Conservation (phyloP, 2,113 vertebrate species). For the Pogona vitticeps region DNA sequence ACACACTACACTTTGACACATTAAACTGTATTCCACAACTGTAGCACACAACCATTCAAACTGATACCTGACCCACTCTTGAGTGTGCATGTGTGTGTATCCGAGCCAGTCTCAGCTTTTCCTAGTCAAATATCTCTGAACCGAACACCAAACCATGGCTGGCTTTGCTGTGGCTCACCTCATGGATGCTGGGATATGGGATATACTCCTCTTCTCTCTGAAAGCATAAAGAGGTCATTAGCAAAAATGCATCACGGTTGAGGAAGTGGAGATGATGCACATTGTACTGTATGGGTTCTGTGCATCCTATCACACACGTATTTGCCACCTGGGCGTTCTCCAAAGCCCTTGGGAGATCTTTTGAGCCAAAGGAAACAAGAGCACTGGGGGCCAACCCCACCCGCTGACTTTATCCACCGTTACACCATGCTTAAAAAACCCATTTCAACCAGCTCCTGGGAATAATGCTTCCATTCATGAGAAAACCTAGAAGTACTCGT, state of each 20-base stretch:
- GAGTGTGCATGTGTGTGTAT: no score
- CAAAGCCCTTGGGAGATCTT: neutral
- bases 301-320: neutral
- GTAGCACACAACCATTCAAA: neutral
- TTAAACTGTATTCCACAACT: neutral
- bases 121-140: neutral
- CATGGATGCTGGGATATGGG: conserved; percentile 73
- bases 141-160: neutral
- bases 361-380: neutral
- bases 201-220: conserved; percentile 73
- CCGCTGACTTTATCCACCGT: no score
- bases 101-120: neutral
- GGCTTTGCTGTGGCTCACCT: conserved; percentile 57
- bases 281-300: neutral
- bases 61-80: no score
- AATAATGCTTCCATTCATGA: neutral
- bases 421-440: no score
- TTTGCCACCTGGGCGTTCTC: neutral
- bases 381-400: neutral
- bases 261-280: neutral
- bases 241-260: neutral
- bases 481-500: neutral
- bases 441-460: neutral
- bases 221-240: conserved; percentile 50
- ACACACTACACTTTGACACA: no score